Evolutionary conservation across 2,888 invertebrate genomes (phyloP), one percentile per base, ranked within the genome.

Genomic region (Xanthia togata): DNA sequence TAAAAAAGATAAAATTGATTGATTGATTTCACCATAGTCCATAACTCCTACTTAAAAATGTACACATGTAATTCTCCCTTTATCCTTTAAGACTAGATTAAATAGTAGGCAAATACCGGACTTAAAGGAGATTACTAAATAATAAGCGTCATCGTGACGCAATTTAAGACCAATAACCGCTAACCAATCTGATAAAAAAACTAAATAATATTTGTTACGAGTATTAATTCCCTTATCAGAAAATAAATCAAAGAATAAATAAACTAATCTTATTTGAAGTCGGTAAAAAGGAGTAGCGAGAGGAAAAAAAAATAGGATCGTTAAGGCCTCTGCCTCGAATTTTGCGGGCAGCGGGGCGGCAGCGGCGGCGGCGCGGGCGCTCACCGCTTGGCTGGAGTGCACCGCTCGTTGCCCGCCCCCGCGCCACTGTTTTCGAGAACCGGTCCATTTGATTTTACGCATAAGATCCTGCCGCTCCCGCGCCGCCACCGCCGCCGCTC

Each of bases 21-120:
- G 8, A 65, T 77, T 59, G 1, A 44, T 65, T 76, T 57, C 26
- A 26, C 55, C 23, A 64, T n/a, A 60, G 0, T n/a, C 0, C 53
- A 2, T 50, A 50, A 2, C 11, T 55, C 11, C n/a, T 59, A 2
- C n/a, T 76, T 81, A 50, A 47, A n/a, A 31, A 67, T 17, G 17
- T 20, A 20, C 17, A 26, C 26, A 35, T 41, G 44, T 44, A 12
- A 44, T n/a, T 57, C 31, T 44, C 1, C 41, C 4, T 26, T 76
- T 69, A 82, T 79, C 76, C 53, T 82, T 38, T 69, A 47, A 53
- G 35, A 57, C 14, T 8, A n/a, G 74, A 65, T 78, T 73, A 60
- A n/a, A 26, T 1, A 35, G 17, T 47, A 26, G 17, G 2, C 14
- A 23, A 47, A 73, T 5, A 41, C 12, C 5, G 41, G 6, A 50